Conservation (phyloP, 2,797 vertebrate genomes). For the Sebastes baramenuke region DNA sequence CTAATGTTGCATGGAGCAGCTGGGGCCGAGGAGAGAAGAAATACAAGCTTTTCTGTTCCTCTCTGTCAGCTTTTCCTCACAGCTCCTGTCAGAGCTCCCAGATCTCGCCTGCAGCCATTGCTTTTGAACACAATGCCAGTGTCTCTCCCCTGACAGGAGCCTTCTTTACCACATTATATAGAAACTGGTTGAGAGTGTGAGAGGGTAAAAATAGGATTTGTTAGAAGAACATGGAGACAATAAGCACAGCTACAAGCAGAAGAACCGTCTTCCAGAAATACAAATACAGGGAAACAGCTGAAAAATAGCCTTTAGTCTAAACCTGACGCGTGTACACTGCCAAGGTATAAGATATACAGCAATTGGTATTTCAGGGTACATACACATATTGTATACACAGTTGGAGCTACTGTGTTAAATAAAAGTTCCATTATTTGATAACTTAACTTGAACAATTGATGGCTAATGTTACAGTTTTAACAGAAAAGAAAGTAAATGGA, state of each 20-base stretch:
- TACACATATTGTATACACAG: background rate
- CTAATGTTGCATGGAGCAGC: background rate
- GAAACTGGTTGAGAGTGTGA: background rate
- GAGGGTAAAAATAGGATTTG: constrained; percentile 30
- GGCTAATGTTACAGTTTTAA: background rate
- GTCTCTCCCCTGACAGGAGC: constrained; percentile 25
- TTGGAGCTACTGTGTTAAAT: background rate
- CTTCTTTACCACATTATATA: constrained; percentile 14
- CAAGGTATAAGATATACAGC: background rate
- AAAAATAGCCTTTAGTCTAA: background rate
- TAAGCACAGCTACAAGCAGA: background rate
- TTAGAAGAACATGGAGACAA: constrained; percentile 5
- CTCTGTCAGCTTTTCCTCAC: constrained; percentile 23
- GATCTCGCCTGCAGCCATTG: constrained; percentile 35
- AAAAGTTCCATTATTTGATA: background rate
- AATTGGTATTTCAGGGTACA: background rate
- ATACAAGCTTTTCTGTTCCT: constrained; percentile 16
- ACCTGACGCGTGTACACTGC: background rate
- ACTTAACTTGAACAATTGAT: background rate
- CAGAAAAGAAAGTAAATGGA: background rate
- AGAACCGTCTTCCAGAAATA: background rate
- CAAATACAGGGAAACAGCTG: background rate
- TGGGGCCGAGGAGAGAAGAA: background rate
- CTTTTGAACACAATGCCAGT: constrained; percentile 33
- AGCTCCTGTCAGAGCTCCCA: constrained; percentile 30